Base-by-base conservation (phyloP, 2,113 vertebrate genomes). In the Choloepus hoffmanni region DNA sequence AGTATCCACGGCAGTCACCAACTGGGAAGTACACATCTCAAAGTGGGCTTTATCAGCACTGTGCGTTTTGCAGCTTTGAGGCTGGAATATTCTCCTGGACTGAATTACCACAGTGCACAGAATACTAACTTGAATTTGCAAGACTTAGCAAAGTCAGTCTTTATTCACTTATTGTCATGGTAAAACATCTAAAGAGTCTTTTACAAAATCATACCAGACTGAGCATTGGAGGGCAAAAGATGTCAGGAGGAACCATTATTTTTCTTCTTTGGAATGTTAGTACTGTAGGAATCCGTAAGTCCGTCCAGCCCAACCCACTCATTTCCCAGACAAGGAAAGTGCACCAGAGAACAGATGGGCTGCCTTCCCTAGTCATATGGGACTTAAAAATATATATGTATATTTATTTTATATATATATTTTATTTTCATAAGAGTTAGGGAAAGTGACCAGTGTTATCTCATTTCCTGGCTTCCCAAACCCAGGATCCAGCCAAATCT, bases 301-400 rank as follows among this genome's bases (percentile, higher is more conserved):
- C 84, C 89, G 89, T 62, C 65, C 73, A 89, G 79, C 70, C 53
- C 95, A 94, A 90, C 85, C 86, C 78, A 90, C 94, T 97, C 89
- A 26, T 83, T 97, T 97, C 72, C 60, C 83, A 97, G 97, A 96
- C 79, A 82, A 96, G 88, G 92, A 88, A 96, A 96, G 58, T 95
- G 65, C 94, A 95, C 83, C 79, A 90, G 83, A 67, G 82, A 97
- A 96, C 95, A 96, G 97, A 97, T 97, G 94, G 96, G 72, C 95
- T 97, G 76, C 88, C 94, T 96, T 81, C 60, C 85, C 88, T 92
- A 96, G 96, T 97, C 96, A 96, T 90, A 97, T 96, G 97, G 95
- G 96, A 89, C 92, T 96, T 96, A 96, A 96, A 97, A 96, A 96
- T 97, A 94, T 95, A 90, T 90, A 95, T 88, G 76, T 91, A 74